Conservation (phyloP, 2,113 vertebrate genomes). For the Agapornis roseicollis region DNA sequence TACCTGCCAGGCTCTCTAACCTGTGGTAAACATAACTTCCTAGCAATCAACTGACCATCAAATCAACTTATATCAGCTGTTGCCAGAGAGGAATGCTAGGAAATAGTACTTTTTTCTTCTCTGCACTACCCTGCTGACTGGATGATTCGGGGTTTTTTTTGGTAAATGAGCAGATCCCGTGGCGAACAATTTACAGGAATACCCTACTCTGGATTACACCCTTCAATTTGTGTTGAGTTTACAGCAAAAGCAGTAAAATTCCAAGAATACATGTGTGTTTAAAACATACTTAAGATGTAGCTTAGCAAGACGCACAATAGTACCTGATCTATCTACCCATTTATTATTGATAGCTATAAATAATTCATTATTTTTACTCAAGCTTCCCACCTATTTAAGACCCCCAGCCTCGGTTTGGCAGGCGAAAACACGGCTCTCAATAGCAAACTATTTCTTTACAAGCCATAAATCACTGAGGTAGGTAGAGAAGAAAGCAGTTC, state of each 20-base stretch:
- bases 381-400: not conserved
- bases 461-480: not conserved
- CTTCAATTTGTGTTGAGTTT: not conserved
- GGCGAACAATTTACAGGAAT: not conserved
- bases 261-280: not conserved
- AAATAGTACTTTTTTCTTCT: not conserved
- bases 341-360: not conserved
- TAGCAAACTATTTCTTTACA: not conserved
- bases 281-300: not conserved
- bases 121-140: not conserved
- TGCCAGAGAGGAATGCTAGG: not conserved
- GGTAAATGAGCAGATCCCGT: not conserved
- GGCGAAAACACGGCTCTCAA: not conserved
- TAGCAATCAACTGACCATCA: not conserved
- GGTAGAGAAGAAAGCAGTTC: conserved; percentile 4
- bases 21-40: conserved; percentile 10
- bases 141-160: not conserved
- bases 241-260: not conserved
- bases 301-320: not conserved
- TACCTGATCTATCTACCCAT: not conserved
- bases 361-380: not conserved
- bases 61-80: not conserved
- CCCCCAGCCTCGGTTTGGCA: not conserved
- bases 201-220: not conserved
- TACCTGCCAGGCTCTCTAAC: not conserved